Base-by-base conservation (phyloP, 2,888 invertebrate species). In the Nymphalis urticae region DNA sequence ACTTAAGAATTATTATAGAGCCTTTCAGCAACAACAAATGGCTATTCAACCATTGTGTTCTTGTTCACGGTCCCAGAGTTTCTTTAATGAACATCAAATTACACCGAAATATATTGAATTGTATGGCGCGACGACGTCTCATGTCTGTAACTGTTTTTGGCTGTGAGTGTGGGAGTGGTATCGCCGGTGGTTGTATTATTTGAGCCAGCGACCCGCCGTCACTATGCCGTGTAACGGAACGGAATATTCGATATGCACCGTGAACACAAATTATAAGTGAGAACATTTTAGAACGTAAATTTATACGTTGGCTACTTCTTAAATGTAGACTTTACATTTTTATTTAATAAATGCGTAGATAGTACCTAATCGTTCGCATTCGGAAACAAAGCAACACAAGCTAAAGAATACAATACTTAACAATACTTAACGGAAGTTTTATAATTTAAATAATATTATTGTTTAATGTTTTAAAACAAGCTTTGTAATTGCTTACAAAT, bases 41-140 rank as follows among this genome's bases (percentile, higher is more conserved):
- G 90, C 89, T 86, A 92, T 92, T 92, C 92, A 92, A 86, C 91
- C 92, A 92, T 92, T 92, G 91, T 92, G 87, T 90, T 90, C 89
- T 89, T 89, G 90, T 92, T 92, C 92, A 92, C 91, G 92, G 92
- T 92, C 90, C 85, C 90, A 88, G 88, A 86, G 88, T 86, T 90
- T 88, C 92, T 92, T 86, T 92, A 92, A 92, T 92, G 92, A 92
- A 92, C 92, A 88, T 89, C 90, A 92, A 92, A 92, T 92, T 92
- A 90, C 90, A 85, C 86, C 81, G 86, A 90, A 92, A 90, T 90
- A 90, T 92, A 92, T 92, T 91, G 92, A 92, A 92, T 92, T 90
- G 91, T 90, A 79, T 85, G 82, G 83, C 82, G 85, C 89, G 89
- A 87, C 88, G 90, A 89, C 89, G 89, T 87, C 88, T 89, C 85